These are phyloP conservation scores for Plagiodera versicolora DNA, from an alignment of 2,888 invertebrate genomes.

Conservation along the genomic window DNA sequence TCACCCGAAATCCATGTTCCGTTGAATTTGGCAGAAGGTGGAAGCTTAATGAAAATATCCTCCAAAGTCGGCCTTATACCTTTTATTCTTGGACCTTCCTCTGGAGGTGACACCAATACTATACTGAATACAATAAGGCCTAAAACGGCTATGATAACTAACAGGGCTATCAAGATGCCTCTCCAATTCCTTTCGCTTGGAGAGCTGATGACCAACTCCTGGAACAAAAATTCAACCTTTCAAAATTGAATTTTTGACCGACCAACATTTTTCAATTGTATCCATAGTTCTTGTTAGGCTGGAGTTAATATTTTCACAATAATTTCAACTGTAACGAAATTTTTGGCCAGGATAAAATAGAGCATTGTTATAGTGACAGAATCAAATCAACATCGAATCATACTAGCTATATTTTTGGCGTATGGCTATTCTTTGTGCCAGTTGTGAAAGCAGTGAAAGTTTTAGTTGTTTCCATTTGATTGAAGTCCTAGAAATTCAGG, in stretches of 20 bases:
- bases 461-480: too few relatives aligned
- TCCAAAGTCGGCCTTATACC: slow-evolving; percentile 70
- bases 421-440: too few relatives aligned
- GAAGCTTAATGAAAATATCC: slow-evolving; percentile 62
- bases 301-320: too few relatives aligned
- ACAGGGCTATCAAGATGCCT: slow-evolving; percentile 87
- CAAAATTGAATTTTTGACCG: not conserved
- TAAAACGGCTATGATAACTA: slow-evolving; percentile 87
- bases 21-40: slow-evolving; percentile 66
- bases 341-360: too few relatives aligned
- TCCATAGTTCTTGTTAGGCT: too few relatives aligned
- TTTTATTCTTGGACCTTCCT: slow-evolving; percentile 69
- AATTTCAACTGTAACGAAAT: too few relatives aligned
- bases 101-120: slow-evolving; percentile 81
- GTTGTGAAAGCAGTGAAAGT: too few relatives aligned
- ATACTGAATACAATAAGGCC: slow-evolving; percentile 91
- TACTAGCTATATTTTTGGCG: too few relatives aligned
- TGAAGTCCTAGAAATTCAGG: too few relatives aligned
- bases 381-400: too few relatives aligned
- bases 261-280: too few relatives aligned
- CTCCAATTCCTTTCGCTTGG: slow-evolving; percentile 92
- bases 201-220: slow-evolving; percentile 88
- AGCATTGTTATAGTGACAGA: too few relatives aligned
- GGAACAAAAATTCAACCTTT: slow-evolving; percentile 45
- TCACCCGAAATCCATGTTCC: slow-evolving; percentile 76